These are phyloP conservation scores for Nemotelus pantherinus DNA, from an alignment of 2,888 invertebrate species.

Conservation along the genomic window DNA sequence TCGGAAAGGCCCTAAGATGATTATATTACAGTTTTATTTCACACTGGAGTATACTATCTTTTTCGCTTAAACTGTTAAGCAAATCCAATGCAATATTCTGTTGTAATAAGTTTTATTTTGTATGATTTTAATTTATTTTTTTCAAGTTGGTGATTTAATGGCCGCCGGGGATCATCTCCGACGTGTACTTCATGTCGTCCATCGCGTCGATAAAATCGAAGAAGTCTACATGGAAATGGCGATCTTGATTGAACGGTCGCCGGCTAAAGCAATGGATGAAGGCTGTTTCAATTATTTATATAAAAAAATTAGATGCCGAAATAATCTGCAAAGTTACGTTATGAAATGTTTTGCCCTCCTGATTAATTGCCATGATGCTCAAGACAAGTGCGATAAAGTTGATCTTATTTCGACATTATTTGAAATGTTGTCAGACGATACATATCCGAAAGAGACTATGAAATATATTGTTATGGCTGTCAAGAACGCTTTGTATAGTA, in stretches of 20 bases:
- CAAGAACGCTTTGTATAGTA: slow-evolving; percentile 57
- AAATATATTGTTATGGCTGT: slow-evolving; percentile 57
- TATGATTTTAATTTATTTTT: too few species aligned
- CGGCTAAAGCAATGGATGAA: slow-evolving; percentile 56
- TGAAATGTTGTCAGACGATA: slow-evolving; percentile 48
- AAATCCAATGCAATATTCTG: too few species aligned
- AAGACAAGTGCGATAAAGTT: slow-evolving; percentile 55
- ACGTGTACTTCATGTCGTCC: slow-evolving; percentile 53
- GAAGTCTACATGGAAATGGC: slow-evolving; percentile 58
- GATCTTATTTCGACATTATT: slow-evolving; percentile 57
- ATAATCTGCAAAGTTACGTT: slow-evolving; percentile 51
- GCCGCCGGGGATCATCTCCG: slow-evolving; percentile 50
- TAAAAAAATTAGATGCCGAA: slow-evolving; percentile 52
- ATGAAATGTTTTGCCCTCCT: slow-evolving; percentile 61
- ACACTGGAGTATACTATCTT: too few species aligned
- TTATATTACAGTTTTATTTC: too few species aligned
- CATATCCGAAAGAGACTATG: slow-evolving; percentile 51
- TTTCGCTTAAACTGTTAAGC: too few species aligned
- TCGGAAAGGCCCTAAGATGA: too few species aligned
- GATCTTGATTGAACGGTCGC: slow-evolving; percentile 57
- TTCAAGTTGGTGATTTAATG: slow-evolving; percentile 27
- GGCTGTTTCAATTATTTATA: slow-evolving; percentile 60
- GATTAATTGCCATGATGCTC: slow-evolving; percentile 58
- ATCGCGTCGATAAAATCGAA: slow-evolving; percentile 51
- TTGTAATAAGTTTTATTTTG: too few species aligned